Conservation (phyloP, 1,140 invertebrate genomes). For the Sweltsa coloradensis region DNA sequence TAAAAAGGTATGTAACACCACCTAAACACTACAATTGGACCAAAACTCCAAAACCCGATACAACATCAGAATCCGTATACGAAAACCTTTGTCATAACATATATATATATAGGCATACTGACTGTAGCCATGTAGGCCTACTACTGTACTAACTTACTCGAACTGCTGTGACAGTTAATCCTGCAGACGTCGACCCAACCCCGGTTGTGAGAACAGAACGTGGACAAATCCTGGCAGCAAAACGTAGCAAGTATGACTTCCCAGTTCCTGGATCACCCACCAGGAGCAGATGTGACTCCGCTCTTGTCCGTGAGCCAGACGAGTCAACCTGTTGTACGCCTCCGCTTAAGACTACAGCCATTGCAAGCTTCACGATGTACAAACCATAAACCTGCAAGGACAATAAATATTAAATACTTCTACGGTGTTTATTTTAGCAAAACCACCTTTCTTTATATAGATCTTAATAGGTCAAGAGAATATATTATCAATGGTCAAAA, state of each 20-base stretch:
- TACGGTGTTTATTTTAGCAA: too few species aligned
- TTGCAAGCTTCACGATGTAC: conserved; percentile 74
- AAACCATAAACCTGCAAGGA: conserved; percentile 67
- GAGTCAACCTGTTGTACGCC: conserved; percentile 46
- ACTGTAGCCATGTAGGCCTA: too few species aligned
- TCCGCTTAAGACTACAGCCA: conserved; percentile 57
- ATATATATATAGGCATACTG: too few species aligned
- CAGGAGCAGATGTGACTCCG: conserved; percentile 74
- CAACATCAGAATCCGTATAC: too few species aligned
- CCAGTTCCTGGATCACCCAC: conserved; percentile 86
- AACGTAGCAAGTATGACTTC: conserved; percentile 79
- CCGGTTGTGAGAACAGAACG: conserved; percentile 78
- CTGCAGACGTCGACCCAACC: conserved; percentile 72
- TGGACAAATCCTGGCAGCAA: conserved; percentile 57
- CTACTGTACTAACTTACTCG: conserved; percentile 47
- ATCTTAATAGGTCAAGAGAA: too few species aligned
- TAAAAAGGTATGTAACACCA: too few species aligned
- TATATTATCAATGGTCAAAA: too few species aligned
- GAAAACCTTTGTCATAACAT: too few species aligned
- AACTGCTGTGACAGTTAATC: conserved; percentile 76
- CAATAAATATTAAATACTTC: too few species aligned
- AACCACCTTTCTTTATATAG: too few species aligned
- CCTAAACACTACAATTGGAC: too few species aligned
- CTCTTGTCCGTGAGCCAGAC: conserved; percentile 44
- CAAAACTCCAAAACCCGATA: too few species aligned